Percentiles rank a stretch among this genome's conserved stretches.
phyloP scores from a whole-genome alignment of 2,113 vertebrate species.

The Zosterops pallidus region DNA sequence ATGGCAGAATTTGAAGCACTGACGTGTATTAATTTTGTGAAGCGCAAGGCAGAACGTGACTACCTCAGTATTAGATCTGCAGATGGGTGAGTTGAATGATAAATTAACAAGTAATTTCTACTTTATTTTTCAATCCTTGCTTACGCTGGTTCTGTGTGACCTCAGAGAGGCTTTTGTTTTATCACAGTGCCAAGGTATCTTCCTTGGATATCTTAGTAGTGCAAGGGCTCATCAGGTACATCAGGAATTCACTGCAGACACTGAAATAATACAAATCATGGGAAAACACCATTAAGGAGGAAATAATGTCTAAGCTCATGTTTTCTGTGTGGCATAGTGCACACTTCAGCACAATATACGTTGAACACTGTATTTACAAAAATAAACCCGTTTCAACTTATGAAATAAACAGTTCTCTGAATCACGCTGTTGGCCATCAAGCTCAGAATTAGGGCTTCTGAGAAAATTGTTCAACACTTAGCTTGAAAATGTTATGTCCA shows the following conservation, averaged over 20 bases:
- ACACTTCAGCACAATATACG: background rate
- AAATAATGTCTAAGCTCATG: background rate
- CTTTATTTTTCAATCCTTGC: background rate
- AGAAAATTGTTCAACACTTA: background rate
- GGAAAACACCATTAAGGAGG: background rate
- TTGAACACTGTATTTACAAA: background rate
- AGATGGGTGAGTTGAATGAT: constrained; percentile 40
- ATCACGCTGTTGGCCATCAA: background rate
- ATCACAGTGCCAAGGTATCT: too few species aligned
- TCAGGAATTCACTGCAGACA: background rate
- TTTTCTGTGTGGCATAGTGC: background rate
- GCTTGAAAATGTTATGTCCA: background rate
- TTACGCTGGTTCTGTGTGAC: background rate
- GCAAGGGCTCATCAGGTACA: background rate
- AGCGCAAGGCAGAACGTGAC: constrained; percentile 32
- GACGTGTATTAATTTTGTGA: constrained; percentile 62
- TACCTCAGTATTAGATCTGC: constrained; percentile 49
- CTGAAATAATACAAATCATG: background rate
- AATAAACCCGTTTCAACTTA: background rate
- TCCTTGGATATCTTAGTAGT: background rate
- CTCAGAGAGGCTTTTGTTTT: background rate
- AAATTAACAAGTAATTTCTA: background rate
- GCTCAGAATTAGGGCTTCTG: background rate
- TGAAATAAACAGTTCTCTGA: background rate
- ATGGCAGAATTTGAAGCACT: constrained; percentile 64